Evolutionary conservation across 2,888 invertebrate species (phyloP).

Genomic region (Alcis repandata): DNA sequence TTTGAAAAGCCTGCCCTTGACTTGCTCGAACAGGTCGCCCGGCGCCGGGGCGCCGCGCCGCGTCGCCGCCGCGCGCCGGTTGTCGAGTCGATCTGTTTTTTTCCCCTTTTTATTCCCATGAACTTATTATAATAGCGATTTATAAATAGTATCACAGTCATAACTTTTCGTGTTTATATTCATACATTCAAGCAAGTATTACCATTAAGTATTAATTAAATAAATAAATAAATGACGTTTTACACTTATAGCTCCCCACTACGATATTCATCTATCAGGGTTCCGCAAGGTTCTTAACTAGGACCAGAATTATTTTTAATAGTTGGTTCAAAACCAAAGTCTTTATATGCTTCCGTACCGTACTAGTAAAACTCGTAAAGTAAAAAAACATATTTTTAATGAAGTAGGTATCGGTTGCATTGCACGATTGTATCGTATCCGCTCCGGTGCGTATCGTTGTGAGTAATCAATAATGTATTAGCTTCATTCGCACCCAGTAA

Average conservation of each 20-base stretch:
- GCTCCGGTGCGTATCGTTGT: constrained; percentile 51
- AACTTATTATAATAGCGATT: constrained; percentile 8
- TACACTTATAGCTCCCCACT: too few species aligned
- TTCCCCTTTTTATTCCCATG: constrained; percentile 21
- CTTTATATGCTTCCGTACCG: background rate
- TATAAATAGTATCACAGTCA: constrained; percentile 10
- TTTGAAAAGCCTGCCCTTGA: constrained; percentile 41
- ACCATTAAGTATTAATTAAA: background rate
- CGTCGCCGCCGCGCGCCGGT: constrained; percentile 17
- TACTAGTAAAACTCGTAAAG: background rate
- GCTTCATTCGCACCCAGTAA: constrained; percentile 46
- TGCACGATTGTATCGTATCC: constrained; percentile 52
- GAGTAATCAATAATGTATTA: constrained; percentile 61
- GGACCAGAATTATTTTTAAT: background rate
- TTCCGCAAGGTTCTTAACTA: background rate
- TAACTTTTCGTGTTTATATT: background rate
- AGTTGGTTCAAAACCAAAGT: background rate
- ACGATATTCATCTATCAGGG: too few species aligned
- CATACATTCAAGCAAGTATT: background rate
- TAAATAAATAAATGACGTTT: too few species aligned
- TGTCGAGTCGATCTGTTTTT: constrained; percentile 20
- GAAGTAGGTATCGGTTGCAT: constrained; percentile 55
- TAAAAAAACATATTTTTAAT: constrained; percentile 1
- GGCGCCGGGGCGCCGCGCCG: constrained; percentile 24
- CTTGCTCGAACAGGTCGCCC: constrained; percentile 20